Conservation (phyloP, 1,140 invertebrate species). For the Ridgeia piscesae region DNA sequence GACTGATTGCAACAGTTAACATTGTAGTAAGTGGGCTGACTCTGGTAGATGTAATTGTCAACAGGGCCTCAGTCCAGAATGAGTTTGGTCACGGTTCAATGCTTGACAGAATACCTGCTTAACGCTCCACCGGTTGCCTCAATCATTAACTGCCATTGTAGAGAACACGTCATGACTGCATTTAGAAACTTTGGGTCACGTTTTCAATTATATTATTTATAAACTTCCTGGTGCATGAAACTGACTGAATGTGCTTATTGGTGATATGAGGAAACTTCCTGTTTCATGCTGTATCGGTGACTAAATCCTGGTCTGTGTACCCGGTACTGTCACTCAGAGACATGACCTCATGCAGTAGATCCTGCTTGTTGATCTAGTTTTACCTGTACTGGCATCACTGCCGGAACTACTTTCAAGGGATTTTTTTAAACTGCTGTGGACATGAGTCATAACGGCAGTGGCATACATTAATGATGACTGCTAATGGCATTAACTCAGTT, state of each 20-base stretch:
- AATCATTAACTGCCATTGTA: not conserved
- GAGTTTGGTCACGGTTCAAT: not conserved
- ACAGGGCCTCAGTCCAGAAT: not conserved
- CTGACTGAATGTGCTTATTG: not conserved
- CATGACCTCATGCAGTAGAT: not conserved
- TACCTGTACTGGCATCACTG: not conserved
- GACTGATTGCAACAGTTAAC: not conserved
- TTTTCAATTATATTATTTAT: not conserved
- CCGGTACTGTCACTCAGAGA: not conserved
- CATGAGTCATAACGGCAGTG: not conserved
- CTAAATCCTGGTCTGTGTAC: not conserved
- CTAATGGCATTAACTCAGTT: not conserved
- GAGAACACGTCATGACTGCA: not conserved
- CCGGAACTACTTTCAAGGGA: not conserved
- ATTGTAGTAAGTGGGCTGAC: not conserved
- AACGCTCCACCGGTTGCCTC: not conserved
- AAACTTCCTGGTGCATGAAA: not conserved
- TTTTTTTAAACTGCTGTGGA: not conserved
- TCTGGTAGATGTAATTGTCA: not conserved
- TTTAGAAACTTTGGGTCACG: not conserved
- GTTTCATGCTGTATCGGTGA: not conserved
- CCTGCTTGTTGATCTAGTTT: not conserved
- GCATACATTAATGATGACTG: not conserved
- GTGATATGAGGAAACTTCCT: not conserved
- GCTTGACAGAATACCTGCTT: not conserved